Base-by-base conservation (phyloP, 2,797 vertebrate species). In the Saxicola maurus region DNA sequence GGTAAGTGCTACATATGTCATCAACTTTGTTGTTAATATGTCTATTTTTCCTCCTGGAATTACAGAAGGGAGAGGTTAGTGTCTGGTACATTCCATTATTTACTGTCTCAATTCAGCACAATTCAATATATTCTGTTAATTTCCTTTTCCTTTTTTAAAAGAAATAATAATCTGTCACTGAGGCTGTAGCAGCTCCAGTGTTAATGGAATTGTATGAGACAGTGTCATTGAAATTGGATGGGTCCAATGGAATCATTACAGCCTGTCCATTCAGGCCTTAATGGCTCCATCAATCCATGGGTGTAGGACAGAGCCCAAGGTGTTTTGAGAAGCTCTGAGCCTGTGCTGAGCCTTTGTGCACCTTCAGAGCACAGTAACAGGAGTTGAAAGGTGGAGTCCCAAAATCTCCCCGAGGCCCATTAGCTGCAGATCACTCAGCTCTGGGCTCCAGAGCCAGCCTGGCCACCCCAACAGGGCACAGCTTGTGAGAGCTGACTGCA, bases 71-170 rank as follows among this genome's bases (percentile, higher is more conserved):
- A 91, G 90, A 95, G 67, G 81, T 94, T 94, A 84, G 71, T 65
- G 73, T 62, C 91, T 94, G 93, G 78, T 92, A 84, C 92, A 81
- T 91, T 95, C 74, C 90, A 86, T 96, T 95, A 95, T 96, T 96
- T 96, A 96, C 96, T 92, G 93, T 96, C 93, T 96, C 95, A 90
- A 93, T 96, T 94, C 93, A 80, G 87, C 28, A 19, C 94, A 95
- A 95, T 95, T 87, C 96, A 95, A 96, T 96, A 96, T 94, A 96
- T 96, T 95, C 90, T 56, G 94, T 95, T 96, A 96, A 96, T 96
- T 96, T 96, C 86, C 92, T 96, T 94, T 95, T 92, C 74, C 82
- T 93, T 92, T 94, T 96, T 96, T 93, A 79, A 92, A 96, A 96
- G 94, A 96, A 95, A 95, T 96, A 95, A 94, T 96, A 95, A 96